These are phyloP conservation scores for Neoascia interrupta DNA, from an alignment of 2,888 invertebrate species.

Conservation along the genomic window DNA sequence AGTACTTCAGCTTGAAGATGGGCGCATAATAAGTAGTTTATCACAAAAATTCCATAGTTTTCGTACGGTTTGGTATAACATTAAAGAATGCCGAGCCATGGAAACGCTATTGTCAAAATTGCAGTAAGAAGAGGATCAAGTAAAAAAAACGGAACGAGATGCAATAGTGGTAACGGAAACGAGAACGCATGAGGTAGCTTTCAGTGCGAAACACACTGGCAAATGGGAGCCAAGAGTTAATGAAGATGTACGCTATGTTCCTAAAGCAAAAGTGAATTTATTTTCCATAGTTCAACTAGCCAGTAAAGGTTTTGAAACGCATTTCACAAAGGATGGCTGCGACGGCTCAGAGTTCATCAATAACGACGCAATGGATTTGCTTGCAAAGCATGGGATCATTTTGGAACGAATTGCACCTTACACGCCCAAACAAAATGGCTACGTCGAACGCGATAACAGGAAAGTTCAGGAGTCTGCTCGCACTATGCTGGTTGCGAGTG, in stretches of 20 bases:
- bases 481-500: neutral
- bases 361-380: neutral
- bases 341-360: too few relatives aligned
- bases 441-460: neutral
- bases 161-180: neutral
- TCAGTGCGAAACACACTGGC: slow-evolving; percentile 16
- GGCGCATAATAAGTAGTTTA: slow-evolving; percentile 18
- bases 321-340: slow-evolving; percentile 4
- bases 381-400: neutral
- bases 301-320: slow-evolving; percentile 6
- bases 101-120: slow-evolving; percentile 46
- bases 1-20: neutral
- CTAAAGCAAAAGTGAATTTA: slow-evolving; percentile 15
- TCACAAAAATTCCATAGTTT: slow-evolving; percentile 59
- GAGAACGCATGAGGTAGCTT: slow-evolving; percentile 18
- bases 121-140: slow-evolving; percentile 28
- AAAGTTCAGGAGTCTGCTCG: neutral
- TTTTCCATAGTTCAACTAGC: slow-evolving; percentile 13
- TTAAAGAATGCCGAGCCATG: slow-evolving; percentile 57
- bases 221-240: neutral
- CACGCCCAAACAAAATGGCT: neutral
- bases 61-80: slow-evolving; percentile 68
- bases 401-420: neutral
- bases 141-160: slow-evolving; percentile 16
- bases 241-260: slow-evolving; percentile 19